These are phyloP conservation scores for Dromaius novaehollandiae DNA, from an alignment of 2,113 vertebrate species.

Conservation along the genomic window DNA sequence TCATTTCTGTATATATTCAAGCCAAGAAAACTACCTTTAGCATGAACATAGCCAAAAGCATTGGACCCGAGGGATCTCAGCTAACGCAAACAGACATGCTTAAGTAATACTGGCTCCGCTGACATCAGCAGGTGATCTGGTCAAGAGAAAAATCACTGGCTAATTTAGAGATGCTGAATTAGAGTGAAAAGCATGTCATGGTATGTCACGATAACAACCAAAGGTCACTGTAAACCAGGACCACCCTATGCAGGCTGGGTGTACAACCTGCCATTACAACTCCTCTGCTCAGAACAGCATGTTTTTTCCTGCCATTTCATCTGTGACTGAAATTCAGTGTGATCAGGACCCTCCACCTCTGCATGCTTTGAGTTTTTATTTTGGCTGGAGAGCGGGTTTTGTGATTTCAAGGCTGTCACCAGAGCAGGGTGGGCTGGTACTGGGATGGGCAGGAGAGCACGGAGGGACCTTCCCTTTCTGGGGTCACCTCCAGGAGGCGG, in stretches of 20 bases:
- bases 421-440: not conserved
- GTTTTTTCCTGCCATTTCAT: not conserved
- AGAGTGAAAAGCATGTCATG: not conserved
- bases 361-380: not conserved
- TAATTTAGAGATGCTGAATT: not conserved
- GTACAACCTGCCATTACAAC: not conserved
- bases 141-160: not conserved
- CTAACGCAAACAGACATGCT: not conserved
- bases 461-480: not conserved
- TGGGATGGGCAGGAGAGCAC: not conserved
- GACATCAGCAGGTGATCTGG: not conserved
- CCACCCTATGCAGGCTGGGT: fast-evolving
- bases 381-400: not conserved
- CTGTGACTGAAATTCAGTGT: not conserved
- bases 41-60: not conserved
- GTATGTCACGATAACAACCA: not conserved
- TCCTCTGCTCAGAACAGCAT: fast-evolving
- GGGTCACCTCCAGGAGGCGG: not conserved
- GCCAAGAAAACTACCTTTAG: not conserved
- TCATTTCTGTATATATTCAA: not conserved
- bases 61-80: not conserved
- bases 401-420: fast-evolving
- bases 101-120: not conserved
- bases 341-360: not conserved
- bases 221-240: not conserved